These are phyloP conservation scores for Nomada ruficornis DNA, from an alignment of 2,888 invertebrate genomes.

Conservation along the genomic window DNA sequence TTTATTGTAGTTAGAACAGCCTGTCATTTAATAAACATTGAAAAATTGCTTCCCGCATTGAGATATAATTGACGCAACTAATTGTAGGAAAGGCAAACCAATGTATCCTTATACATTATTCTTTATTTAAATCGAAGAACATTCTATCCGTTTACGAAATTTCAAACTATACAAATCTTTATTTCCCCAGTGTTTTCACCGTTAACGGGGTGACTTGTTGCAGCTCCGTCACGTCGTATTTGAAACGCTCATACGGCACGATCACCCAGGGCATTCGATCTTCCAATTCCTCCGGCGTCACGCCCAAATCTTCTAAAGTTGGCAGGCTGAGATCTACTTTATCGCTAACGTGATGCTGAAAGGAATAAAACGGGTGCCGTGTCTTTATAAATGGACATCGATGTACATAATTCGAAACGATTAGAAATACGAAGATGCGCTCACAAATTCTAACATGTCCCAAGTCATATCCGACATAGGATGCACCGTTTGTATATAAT, in stretches of 20 bases:
- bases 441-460: slow-evolving; percentile 92
- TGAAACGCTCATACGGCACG: slow-evolving; percentile 88
- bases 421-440: slow-evolving; percentile 36
- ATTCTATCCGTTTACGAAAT: slow-evolving; percentile 11
- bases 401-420: neutral
- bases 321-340: slow-evolving; percentile 87
- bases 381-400: neutral
- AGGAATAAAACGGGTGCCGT: slow-evolving; percentile 12
- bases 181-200: slow-evolving; percentile 85
- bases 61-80: neutral
- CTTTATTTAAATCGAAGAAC: slow-evolving; percentile 25
- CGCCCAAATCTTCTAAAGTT: slow-evolving; percentile 95
- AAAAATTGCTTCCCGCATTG: slow-evolving; percentile 13
- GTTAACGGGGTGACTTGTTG: slow-evolving; percentile 90
- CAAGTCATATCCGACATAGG: slow-evolving; percentile 90
- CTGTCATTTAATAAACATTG: slow-evolving; percentile 64
- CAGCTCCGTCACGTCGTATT: slow-evolving; percentile 90
- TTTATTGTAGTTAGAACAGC: slow-evolving; percentile 60
- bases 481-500: slow-evolving; percentile 87
- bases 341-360: slow-evolving; percentile 92
- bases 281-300: slow-evolving; percentile 91
- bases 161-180: slow-evolving; percentile 11
- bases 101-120: slow-evolving; percentile 9
- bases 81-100: neutral
- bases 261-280: slow-evolving; percentile 93